Evolutionary conservation across 2,113 vertebrate genomes (phyloP).

Genomic region (Onychorhynchus coronatus): DNA sequence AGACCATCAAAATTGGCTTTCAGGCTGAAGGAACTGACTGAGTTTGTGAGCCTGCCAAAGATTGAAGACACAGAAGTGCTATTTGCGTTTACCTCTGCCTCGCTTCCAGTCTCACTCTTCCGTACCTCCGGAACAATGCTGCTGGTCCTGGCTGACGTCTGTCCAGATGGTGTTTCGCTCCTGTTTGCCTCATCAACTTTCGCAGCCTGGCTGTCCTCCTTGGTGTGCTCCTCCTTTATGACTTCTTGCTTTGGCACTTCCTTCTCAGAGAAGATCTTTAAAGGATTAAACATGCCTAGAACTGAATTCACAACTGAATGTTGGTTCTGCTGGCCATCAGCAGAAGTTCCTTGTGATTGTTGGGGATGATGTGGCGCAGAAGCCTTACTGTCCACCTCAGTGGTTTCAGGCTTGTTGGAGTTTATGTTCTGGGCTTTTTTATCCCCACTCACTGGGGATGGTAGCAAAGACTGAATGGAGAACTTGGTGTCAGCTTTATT

Average conservation of each 20-base stretch:
- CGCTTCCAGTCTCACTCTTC: not conserved
- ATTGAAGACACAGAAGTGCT: constrained; percentile 35
- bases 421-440: not conserved
- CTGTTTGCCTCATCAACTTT: not conserved
- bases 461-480: constrained; percentile 63
- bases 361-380: not conserved
- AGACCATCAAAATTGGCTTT: constrained; percentile 40
- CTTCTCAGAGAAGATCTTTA: constrained; percentile 75
- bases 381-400: not conserved
- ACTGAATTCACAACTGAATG: constrained; percentile 73
- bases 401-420: not conserved
- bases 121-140: not conserved
- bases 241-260: constrained; percentile 57
- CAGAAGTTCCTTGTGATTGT: not conserved
- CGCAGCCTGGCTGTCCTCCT: not conserved
- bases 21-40: constrained; percentile 51
- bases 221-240: not conserved
- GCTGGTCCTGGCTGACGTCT: not conserved
- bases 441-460: constrained; percentile 45
- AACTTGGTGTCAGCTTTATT: constrained; percentile 63
- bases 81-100: not conserved
- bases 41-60: constrained; percentile 44
- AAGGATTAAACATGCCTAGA: constrained; percentile 79
- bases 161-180: not conserved
- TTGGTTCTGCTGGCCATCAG: constrained; percentile 44